A percentile compares a stretch with the other conserved stretches of the same genome.
These are phyloP conservation scores for Lithophane socia DNA, from an alignment of 2,888 invertebrate species.

Conservation along the genomic window DNA sequence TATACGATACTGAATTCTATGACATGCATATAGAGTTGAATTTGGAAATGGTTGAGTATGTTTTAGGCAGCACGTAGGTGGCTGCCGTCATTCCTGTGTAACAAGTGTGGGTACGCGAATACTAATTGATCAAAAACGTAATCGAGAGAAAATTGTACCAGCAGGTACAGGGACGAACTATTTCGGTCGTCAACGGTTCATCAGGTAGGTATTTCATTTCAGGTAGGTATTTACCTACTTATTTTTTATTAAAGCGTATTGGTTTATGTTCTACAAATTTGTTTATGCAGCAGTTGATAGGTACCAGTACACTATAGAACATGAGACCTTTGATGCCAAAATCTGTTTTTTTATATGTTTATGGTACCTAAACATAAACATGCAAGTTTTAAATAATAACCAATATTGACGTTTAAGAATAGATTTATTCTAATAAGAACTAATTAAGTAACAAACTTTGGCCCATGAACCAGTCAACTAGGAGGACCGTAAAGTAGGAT, in stretches of 20 bases:
- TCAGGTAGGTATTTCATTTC: too few species aligned
- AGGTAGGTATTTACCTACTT: too few species aligned
- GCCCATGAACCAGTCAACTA: too few species aligned
- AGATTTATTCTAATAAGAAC: too few species aligned
- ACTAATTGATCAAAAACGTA: slow-evolving; percentile 84
- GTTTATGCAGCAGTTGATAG: background rate
- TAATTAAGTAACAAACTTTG: too few species aligned
- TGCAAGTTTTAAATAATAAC: too few species aligned
- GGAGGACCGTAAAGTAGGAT: too few species aligned
- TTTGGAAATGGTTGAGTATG: slow-evolving; percentile 50
- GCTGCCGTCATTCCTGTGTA: slow-evolving; percentile 88
- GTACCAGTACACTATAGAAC: background rate
- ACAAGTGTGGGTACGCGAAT: slow-evolving; percentile 82
- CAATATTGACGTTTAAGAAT: too few species aligned
- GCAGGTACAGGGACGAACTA: slow-evolving; percentile 73
- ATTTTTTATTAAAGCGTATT: background rate
- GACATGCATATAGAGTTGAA: slow-evolving; percentile 61
- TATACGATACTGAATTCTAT: slow-evolving; percentile 66
- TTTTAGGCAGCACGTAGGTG: slow-evolving; percentile 74
- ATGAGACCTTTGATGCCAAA: background rate
- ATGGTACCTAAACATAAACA: slow-evolving; percentile 2
- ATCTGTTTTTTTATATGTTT: background rate
- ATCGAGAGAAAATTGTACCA: slow-evolving; percentile 88
- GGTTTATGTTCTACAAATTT: slow-evolving; percentile 1
- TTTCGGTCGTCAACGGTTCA: slow-evolving; percentile 22